These are phyloP conservation scores for Drosophila lacicola DNA, from an alignment of 2,888 invertebrate species.

Conservation along the genomic window DNA sequence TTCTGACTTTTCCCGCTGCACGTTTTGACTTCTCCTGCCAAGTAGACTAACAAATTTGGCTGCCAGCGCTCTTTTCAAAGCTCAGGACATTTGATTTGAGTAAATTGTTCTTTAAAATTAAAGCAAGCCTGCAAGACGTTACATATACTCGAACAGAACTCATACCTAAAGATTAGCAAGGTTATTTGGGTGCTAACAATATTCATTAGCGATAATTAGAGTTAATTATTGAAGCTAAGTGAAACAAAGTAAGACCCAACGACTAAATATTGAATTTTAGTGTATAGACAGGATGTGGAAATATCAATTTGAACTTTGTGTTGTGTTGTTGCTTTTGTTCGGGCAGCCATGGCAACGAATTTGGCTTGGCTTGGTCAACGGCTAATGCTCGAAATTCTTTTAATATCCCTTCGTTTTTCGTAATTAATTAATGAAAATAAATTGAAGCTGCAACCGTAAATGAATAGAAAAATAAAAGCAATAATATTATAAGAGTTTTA, in stretches of 20 bases:
- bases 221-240: conserved; percentile 16
- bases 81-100: conserved; percentile 5
- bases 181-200: neutral
- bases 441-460: neutral
- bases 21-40: conserved; percentile 12
- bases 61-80: conserved; percentile 13
- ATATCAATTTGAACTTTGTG: conserved; percentile 12
- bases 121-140: neutral
- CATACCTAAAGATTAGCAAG: too few relatives aligned
- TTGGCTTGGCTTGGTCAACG: conserved; percentile 25
- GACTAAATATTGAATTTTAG: conserved; percentile 3
- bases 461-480: neutral
- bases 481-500: neutral
- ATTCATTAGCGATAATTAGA: conserved; percentile 21
- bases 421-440: conserved; percentile 8
- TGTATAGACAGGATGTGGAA: neutral
- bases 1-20: conserved; percentile 27
- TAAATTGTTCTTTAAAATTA: conserved; percentile 1
- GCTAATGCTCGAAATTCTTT: conserved; percentile 4
- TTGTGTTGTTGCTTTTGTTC: conserved; percentile 36
- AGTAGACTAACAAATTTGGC: conserved; percentile 29
- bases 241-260: conserved; percentile 11
- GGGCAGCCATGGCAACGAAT: conserved; percentile 52
- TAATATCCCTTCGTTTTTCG: neutral
- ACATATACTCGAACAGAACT: too few relatives aligned